Conservation (phyloP, 2,113 vertebrate genomes). For the Chroicocephalus ridibundus region DNA sequence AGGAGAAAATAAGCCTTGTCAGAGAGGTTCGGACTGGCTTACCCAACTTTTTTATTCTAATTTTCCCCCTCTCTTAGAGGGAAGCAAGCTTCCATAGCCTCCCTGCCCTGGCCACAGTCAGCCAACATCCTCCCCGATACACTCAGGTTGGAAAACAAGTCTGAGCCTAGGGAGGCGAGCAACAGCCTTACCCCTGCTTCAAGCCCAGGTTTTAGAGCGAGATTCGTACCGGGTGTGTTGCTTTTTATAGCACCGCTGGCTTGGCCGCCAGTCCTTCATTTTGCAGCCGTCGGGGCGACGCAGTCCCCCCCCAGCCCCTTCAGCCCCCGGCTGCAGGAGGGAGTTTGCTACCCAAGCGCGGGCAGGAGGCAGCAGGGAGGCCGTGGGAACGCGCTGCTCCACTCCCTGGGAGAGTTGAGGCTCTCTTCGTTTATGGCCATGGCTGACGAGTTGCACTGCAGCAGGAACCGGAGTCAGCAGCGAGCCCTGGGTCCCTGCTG, state of each 20-base stretch:
- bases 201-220: neutral
- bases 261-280: neutral
- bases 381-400: neutral
- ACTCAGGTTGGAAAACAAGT: neutral
- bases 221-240: neutral
- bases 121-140: neutral
- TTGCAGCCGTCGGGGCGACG: rapidly evolving
- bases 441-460: rapidly evolving
- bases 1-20: neutral
- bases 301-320: neutral
- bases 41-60: neutral
- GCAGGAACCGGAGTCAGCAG: neutral
- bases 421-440: neutral
- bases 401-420: neutral
- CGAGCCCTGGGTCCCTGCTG: neutral
- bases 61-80: neutral
- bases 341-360: neutral
- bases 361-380: neutral
- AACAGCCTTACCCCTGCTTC: neutral
- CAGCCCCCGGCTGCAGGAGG: neutral
- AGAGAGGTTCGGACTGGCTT: neutral
- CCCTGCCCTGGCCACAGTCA: neutral
- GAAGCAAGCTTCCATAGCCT: neutral
- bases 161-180: neutral
- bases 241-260: neutral